Percentiles rank a stretch among this genome's conserved stretches.
Conservation (phyloP, 1,140 invertebrate species). For the Nylanderia fulva region DNA sequence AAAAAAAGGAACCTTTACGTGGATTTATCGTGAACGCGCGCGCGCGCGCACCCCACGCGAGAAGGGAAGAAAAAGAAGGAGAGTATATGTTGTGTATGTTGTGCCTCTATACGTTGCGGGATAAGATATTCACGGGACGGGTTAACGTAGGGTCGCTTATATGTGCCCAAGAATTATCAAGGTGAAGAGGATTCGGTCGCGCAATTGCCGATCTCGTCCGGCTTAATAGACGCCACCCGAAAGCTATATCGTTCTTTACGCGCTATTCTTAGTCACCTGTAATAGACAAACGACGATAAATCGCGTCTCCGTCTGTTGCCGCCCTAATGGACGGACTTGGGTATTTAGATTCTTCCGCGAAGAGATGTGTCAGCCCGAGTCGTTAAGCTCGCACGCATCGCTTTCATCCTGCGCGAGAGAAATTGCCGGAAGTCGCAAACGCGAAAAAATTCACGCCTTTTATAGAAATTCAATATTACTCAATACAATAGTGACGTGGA, state of each 20-base stretch:
- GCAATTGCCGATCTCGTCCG: slow-evolving; percentile 63
- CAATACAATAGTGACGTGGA: background rate
- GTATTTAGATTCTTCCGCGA: background rate
- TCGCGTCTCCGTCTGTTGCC: slow-evolving; percentile 26
- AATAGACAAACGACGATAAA: slow-evolving; percentile 46
- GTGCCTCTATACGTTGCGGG: slow-evolving; percentile 63
- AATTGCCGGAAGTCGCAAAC: background rate
- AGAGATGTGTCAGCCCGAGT: background rate
- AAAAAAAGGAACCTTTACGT: no score
- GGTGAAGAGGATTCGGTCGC: slow-evolving; percentile 64
- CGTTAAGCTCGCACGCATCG: background rate
- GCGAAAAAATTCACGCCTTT: no score
- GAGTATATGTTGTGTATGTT: slow-evolving; percentile 61
- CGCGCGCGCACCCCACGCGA: slow-evolving; percentile 34
- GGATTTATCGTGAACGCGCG: slow-evolving; percentile 64
- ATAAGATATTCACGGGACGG: slow-evolving; percentile 70
- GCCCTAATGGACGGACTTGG: background rate
- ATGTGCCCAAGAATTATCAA: slow-evolving; percentile 62
- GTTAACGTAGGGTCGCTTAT: slow-evolving; percentile 63
- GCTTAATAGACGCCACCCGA: slow-evolving; percentile 65
- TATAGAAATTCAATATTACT: background rate
- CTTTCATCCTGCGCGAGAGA: background rate
- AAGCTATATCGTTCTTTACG: slow-evolving; percentile 65
- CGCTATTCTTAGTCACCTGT: slow-evolving; percentile 57
- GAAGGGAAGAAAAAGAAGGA: slow-evolving; percentile 36